Conservation (phyloP, 2,113 vertebrate species). For the Elephas maximus region DNA sequence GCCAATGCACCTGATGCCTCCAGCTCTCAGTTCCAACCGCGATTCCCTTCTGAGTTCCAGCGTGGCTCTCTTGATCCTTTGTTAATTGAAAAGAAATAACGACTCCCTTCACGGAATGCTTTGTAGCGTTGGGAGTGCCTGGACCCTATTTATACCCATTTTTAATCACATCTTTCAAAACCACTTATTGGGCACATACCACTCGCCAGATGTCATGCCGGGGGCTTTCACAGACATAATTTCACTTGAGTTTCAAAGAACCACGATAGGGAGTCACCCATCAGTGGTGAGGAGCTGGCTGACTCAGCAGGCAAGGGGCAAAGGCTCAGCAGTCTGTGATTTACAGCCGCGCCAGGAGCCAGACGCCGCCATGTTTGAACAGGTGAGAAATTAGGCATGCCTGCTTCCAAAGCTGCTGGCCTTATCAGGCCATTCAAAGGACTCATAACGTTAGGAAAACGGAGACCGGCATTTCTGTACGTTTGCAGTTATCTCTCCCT, state of each 20-base stretch:
- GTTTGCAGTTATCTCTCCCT: accelerated
- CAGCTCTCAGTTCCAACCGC: neutral
- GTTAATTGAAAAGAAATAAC: neutral
- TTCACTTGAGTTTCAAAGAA: neutral
- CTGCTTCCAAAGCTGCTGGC: neutral
- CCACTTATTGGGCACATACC: neutral
- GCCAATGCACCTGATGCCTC: accelerated
- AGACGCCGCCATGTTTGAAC: neutral
- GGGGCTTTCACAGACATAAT: neutral
- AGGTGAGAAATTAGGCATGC: accelerated
- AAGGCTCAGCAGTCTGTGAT: accelerated
- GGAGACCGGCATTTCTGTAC: accelerated
- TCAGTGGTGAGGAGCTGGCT: accelerated
- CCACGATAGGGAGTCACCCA: accelerated
- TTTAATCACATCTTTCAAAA: neutral
- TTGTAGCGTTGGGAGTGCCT: accelerated
- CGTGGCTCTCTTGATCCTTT: neutral
- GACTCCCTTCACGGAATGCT: accelerated
- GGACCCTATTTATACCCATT: too few species aligned
- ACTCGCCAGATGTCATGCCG: neutral
- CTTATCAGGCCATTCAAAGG: neutral
- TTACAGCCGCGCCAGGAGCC: neutral
- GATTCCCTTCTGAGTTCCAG: neutral
- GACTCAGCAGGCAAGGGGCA: accelerated
- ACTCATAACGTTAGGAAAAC: accelerated